Evolutionary conservation across 2,113 vertebrate species (phyloP).

Genomic region (Oenanthe oenanthe): DNA sequence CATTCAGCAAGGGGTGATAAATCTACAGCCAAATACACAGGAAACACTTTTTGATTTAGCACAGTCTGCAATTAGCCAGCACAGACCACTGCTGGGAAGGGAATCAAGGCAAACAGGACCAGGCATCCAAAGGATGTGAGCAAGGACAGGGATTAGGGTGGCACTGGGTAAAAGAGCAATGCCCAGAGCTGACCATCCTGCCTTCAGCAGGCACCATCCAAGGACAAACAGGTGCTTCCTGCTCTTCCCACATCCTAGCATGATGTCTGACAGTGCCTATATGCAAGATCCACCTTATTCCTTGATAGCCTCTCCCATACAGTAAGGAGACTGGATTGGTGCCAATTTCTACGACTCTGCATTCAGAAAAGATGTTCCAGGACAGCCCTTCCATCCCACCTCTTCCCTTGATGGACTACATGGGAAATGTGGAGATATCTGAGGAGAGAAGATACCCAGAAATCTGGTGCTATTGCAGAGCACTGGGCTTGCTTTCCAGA

Average conservation of each 20-base stretch:
- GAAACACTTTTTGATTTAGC: background rate
- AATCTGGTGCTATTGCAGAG: background rate
- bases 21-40: constrained; percentile 12
- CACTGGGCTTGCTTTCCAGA: background rate
- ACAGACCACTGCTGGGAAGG: background rate
- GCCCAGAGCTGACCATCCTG: background rate
- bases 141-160: background rate
- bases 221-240: background rate
- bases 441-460: background rate
- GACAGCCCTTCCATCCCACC: background rate
- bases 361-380: background rate
- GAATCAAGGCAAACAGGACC: background rate
- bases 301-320: background rate
- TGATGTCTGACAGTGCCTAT: background rate
- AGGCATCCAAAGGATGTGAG: background rate
- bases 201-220: background rate
- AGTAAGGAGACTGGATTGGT: background rate
- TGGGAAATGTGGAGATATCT: background rate
- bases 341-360: background rate
- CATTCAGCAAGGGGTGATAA: background rate
- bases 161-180: background rate
- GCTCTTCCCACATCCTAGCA: background rate
- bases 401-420: background rate
- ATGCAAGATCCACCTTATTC: background rate
- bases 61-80: background rate